Conservation (phyloP, 2,113 vertebrate species). For the Bolborhynchus lineola region DNA sequence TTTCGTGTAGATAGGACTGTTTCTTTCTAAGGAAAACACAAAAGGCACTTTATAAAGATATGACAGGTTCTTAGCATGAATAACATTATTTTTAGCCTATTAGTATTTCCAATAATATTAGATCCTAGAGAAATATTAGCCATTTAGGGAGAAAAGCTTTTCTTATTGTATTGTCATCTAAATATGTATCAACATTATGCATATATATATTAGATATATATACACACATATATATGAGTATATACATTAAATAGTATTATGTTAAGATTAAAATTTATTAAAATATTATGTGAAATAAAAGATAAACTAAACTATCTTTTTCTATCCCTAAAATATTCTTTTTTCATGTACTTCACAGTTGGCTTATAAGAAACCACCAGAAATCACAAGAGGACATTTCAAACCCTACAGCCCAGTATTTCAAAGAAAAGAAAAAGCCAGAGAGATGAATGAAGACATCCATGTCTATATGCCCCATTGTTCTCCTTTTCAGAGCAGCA, state of each 20-base stretch:
- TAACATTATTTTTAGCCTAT: neutral
- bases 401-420: conserved; percentile 32
- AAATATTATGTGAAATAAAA: neutral
- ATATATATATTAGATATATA: neutral
- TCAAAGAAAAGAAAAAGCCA: conserved; percentile 19
- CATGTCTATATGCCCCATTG: conserved; percentile 39
- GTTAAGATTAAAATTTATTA: neutral
- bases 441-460: neutral
- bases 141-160: neutral
- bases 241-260: neutral
- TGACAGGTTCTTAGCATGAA: neutral
- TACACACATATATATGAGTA: neutral
- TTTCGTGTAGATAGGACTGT: neutral
- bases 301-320: neutral
- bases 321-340: neutral
- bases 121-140: neutral
- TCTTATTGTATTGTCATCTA: neutral
- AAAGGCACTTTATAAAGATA: neutral
- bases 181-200: neutral
- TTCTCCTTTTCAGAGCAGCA: neutral
- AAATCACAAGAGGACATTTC: conserved; percentile 18
- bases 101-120: neutral
- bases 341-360: conserved; percentile 1
- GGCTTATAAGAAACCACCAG: neutral
- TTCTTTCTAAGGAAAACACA: conserved; percentile 14